Base-by-base conservation (phyloP, 2,113 vertebrate species). In the Tachuris rubrigastra region DNA sequence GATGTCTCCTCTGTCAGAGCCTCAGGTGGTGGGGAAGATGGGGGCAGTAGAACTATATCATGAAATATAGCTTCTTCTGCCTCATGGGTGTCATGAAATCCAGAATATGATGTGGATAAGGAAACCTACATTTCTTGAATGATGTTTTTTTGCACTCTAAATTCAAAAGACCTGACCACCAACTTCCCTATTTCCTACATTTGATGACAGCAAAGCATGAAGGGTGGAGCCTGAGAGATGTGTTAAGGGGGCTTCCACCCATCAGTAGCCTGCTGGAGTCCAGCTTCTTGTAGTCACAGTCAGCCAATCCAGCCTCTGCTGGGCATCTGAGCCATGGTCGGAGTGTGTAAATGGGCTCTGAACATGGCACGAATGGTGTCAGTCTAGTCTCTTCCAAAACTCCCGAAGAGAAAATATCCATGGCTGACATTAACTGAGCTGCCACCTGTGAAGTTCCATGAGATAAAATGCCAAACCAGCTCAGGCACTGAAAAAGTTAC, bases 261-360 rank as follows among this genome's bases (percentile, higher is more conserved):
- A 41, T 22, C 8, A 31, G 21, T 25, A 16, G 72, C 39, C 44
- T 59, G 39, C 67, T 35, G 55, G 53, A 53, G 21, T 55, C 53
- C 39, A 69, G 24, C 30, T 83, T 63, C 71, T 35, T 0, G 0
- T 16, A 20, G 47, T 4, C 63, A 68, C 30, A 46, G 14, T 15
- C 50, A 77, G 41, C 31, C 9, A 33, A 52, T 46, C 65, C 49
- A 39, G 49, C 35, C 49, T 63, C 35, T 0, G 1, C n/a, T 0
- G 0, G 28, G 49, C 49, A 49, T 49, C 39, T 8, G 9, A 24
- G 79, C 47, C 12, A 5, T 8, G 21, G 47, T 17, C 0, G 0
- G 23, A 33, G 13, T 30, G 9, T n/a, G 50, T 10, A 31, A 1
- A 10, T 39, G 58, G 66, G 50, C 33, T 77, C 65, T 50, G 23